Evolutionary conservation across 2,113 vertebrate species (phyloP), one percentile per base, ranked within the genome.

Genomic region (Ivindomyrus marchei): DNA sequence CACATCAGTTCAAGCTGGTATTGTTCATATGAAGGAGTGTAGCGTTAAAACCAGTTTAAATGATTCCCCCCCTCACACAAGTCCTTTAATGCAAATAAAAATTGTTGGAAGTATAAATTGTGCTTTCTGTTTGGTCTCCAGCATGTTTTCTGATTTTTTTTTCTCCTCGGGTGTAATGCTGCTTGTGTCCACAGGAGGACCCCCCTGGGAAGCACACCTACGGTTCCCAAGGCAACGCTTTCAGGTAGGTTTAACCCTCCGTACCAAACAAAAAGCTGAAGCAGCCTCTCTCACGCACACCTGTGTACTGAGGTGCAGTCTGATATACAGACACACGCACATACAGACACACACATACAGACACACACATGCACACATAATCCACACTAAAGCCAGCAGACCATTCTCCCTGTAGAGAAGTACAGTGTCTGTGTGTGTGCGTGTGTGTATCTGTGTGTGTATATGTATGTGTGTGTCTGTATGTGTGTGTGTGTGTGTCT

Each of bases 141-240:
- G n/a, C n/a, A 27, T 31, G 10, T 70, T 70, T 15, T 70, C 62
- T 66, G 62, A 24, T 58, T 36, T 46, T 27, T 7, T 62, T 31
- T 42, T 56, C 11, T 88, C 91, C 46, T 42, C 85, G 94, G 46
- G 93, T 95, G 93, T 91, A 93, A 93, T 93, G 85, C 50, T 93
- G 56, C 92, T 87, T 95, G 92, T 94, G 93, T 96, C 95, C 95
- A 92, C 96, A 98, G 98, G 95, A 95, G 97, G 94, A 98, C 98
- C 89, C 98, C 97, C 89, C 93, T 97, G 94, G 96, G 96, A 87
- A 96, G 96, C 92, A 97, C 97, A 93, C 95, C 97, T 91, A 96
- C 97, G 7, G 95, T 97, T 94, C 97, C 97, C 95, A 97, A 96
- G 95, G 97, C 97, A 94, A 98, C 96, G 0, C 97, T 98, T 90